A percentile compares a stretch with the other conserved stretches of the same genome.
Evolutionary conservation across 2,113 vertebrate species (phyloP).

Genomic region (Aegotheles bennettii): DNA sequence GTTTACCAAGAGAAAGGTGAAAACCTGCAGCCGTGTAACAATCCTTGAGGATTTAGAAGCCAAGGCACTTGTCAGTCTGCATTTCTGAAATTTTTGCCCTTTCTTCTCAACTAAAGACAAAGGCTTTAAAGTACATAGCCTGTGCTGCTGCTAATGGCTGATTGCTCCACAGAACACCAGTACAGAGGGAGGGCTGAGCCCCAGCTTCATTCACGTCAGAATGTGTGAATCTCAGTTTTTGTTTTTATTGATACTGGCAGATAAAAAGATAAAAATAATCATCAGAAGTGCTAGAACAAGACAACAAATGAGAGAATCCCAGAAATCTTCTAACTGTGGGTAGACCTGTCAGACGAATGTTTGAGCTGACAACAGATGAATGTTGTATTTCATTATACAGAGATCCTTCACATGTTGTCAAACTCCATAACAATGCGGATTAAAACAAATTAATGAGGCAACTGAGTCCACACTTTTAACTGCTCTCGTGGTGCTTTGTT

Average conservation of each 20-base stretch:
- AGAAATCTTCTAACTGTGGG: neutral
- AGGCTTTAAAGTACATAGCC: neutral
- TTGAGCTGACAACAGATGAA: neutral
- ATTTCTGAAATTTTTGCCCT: neutral
- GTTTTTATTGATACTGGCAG: constrained; percentile 8
- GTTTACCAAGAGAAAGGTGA: neutral
- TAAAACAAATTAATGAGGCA: neutral
- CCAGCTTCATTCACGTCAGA: neutral
- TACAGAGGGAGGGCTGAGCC: neutral
- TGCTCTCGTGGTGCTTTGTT: neutral
- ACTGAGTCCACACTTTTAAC: neutral
- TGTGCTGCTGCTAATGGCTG: neutral
- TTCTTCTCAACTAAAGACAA: neutral
- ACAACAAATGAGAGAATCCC: neutral
- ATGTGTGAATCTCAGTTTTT: neutral
- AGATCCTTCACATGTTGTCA: neutral
- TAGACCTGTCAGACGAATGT: neutral
- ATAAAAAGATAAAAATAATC: constrained; percentile 35
- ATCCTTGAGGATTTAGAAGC: neutral
- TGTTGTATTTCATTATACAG: accelerated
- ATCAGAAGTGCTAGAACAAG: neutral
- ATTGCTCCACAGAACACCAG: neutral
- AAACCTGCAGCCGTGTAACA: neutral
- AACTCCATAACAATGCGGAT: neutral
- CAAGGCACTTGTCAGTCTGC: neutral